Evolutionary conservation across 2,888 invertebrate genomes (phyloP), one percentile per base, ranked within the genome.

Genomic region (Clepsis dumicolana): DNA sequence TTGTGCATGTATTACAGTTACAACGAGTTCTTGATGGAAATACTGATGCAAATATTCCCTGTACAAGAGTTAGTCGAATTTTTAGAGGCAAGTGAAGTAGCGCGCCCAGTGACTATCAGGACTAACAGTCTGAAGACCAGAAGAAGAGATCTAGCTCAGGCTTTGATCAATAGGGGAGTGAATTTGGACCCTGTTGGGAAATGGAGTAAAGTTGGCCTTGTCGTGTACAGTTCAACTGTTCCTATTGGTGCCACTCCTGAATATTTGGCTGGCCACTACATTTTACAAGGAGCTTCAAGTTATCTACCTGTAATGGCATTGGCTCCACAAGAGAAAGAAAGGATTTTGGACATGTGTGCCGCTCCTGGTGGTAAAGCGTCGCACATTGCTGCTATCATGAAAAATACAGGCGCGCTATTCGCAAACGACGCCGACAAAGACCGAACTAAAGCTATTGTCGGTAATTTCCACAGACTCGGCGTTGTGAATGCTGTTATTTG

Each of bases 351-450:
- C 83, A 97, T 99, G 98, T 98, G 98, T 85, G 96, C 99, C 0
- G 99, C 99, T 0, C 99, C 99, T 0, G 99, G 99, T 56, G 99
- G 99, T 8, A 99, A 99, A 93, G 98, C 99, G 0, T 98, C 99
- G 0, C 99, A 99, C 87, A 99, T 99, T 71, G 98, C 99, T 61
- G 97, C 99, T 0, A 94, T 99, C 12, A 99, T 99, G 99, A 98
- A 98, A 88, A 99, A 99, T 85, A 99, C 99, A 0, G 99, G 99
- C 0, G 95, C 97, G 1, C 86, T 99, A 32, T 98, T 99, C 88
- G 98, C 99, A 3, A 99, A 99, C 90, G 99, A 99, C 86, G 95
- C 96, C 0, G 99, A 98, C 86, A 96, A 95, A 79, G 98, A 98
- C 16, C 94, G 99, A 74, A 95, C 97, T 35, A 98, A 97, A 83